Evolutionary conservation across 1,140 invertebrate species (phyloP), one percentile per base, ranked within the genome.

Genomic region (Brachionus manjavacas): DNA sequence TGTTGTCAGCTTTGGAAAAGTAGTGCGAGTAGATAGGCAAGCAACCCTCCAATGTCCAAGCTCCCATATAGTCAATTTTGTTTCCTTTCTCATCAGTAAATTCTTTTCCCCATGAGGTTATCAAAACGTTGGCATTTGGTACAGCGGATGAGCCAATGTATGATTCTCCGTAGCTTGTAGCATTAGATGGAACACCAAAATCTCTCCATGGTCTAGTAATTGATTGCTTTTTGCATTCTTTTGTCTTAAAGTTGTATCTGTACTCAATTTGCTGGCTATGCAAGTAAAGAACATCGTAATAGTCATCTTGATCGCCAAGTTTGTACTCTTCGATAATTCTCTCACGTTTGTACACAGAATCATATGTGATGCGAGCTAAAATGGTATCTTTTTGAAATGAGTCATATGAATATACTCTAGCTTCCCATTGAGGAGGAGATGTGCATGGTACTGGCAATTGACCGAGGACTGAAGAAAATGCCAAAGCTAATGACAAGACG

Each of bases 251-350:
- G 84, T 88, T 87, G 6, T 86, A 64, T 23, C 85, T 85, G 86
- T 88, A 88, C 72, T 87, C 87, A 25, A 85, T 86, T 49, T 86
- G 85, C 86, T 88, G 76, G 66, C 87, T 88, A 64, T 88, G 87
- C 16, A 88, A 86, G 76, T 87, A 88, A 0, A 88, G 78, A 6
- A 85, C 85, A 83, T 88, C 88, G 60, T 87, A 88, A 79, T 85
- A 87, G 12, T 87, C 84, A 14, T 78, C 31, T 14, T 84, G 39
- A 23, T 84, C 72, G 11, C 72, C 76, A 20, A 86, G 74, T 28
- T 86, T 85, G 14, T 85, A 14, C 85, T 88, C 85, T 55, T 87
- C 87, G 72, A 87, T 84, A 76, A 86, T 85, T 9, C 87, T 74
- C 49, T 86, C 84, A 49, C 87, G 84, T 60, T 83, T 85, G 84